A percentile compares a stretch with the other conserved stretches of the same genome.
These are phyloP conservation scores for Coranthus polyacanthus DNA, from an alignment of 2,797 vertebrate species.

Conservation along the genomic window DNA sequence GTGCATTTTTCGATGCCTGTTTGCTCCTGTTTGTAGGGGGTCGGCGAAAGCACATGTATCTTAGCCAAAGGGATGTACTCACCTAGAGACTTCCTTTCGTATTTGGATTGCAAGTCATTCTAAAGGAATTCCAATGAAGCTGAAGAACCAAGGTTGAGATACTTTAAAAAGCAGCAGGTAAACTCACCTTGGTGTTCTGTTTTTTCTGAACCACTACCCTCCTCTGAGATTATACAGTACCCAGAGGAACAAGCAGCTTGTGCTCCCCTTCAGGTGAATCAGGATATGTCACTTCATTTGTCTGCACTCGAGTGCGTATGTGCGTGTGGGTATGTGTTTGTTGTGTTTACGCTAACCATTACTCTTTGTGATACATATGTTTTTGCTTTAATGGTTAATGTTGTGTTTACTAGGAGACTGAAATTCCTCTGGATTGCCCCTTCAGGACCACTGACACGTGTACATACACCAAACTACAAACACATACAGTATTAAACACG, in stretches of 20 bases:
- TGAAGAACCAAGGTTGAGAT: constrained; percentile 22
- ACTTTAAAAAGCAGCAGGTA: constrained; percentile 42
- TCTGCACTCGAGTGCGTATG: constrained; percentile 27
- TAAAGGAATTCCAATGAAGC: constrained; percentile 33
- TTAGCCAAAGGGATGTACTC: constrained; percentile 34
- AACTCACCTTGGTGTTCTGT: constrained; percentile 24
- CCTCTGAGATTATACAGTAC: constrained; percentile 29
- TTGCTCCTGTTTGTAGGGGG: constrained; percentile 15
- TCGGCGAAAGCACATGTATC: neutral
- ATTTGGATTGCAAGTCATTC: constrained; percentile 11
- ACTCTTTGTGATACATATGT: constrained; percentile 66
- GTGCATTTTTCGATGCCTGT: constrained; percentile 9
- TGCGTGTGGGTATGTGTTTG: constrained; percentile 30
- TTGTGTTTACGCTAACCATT: constrained; percentile 38
- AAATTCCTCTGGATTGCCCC: constrained; percentile 54
- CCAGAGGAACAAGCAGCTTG: constrained; percentile 46
- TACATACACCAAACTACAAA: constrained; percentile 48
- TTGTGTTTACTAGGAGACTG: constrained; percentile 64
- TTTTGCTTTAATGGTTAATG: constrained; percentile 66
- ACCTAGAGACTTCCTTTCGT: constrained; percentile 17
- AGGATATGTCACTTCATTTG: constrained; percentile 59
- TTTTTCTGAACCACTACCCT: constrained; percentile 21
- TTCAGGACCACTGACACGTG: constrained; percentile 67
- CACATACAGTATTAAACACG: constrained; percentile 25
- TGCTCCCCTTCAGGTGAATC: constrained; percentile 54